phyloP scores from a whole-genome alignment of 64 coral and sea anemone species.

The Stichodactyla helianthus region DNA sequence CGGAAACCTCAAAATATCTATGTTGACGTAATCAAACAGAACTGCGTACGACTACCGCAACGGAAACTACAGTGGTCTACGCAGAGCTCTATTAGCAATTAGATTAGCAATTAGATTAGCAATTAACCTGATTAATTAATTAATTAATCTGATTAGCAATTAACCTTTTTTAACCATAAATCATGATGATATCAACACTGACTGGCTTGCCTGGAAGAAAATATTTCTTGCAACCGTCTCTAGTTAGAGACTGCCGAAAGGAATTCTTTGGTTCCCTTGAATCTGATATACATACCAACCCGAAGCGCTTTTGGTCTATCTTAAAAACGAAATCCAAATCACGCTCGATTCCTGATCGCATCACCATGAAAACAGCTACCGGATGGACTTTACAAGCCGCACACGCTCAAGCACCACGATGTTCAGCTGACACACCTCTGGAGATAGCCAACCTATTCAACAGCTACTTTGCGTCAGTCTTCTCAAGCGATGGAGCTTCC shows the following conservation, averaged over 20 bases:
- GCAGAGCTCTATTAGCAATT: background rate
- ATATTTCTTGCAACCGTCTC: conserved; percentile 34
- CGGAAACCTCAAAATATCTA: too few relatives aligned
- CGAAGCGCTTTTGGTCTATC: conserved; percentile 46
- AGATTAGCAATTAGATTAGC: too few relatives aligned
- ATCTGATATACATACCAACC: conserved; percentile 1
- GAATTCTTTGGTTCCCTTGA: conserved; percentile 33
- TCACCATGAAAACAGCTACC: background rate
- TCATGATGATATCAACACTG: conserved; percentile 26
- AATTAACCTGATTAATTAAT: too few relatives aligned
- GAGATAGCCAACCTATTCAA: conserved; percentile 42
- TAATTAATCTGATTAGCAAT: background rate
- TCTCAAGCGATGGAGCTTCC: too few relatives aligned
- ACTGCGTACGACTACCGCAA: conserved; percentile 22
- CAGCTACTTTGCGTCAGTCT: conserved; percentile 36
- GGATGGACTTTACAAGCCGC: background rate
- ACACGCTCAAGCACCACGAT: background rate
- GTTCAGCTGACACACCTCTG: conserved; percentile 28
- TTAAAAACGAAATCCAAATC: conserved; percentile 43
- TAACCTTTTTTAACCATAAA: conserved; percentile 12
- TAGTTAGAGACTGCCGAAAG: conserved; percentile 23
- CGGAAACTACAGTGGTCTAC: conserved; percentile 32
- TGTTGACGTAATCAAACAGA: background rate
- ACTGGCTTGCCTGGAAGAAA: conserved; percentile 48
- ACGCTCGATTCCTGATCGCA: background rate